A percentile compares a stretch with the other conserved stretches of the same genome.
phyloP scores from a whole-genome alignment of 2,113 vertebrate species.

The Ifrita kowaldi region DNA sequence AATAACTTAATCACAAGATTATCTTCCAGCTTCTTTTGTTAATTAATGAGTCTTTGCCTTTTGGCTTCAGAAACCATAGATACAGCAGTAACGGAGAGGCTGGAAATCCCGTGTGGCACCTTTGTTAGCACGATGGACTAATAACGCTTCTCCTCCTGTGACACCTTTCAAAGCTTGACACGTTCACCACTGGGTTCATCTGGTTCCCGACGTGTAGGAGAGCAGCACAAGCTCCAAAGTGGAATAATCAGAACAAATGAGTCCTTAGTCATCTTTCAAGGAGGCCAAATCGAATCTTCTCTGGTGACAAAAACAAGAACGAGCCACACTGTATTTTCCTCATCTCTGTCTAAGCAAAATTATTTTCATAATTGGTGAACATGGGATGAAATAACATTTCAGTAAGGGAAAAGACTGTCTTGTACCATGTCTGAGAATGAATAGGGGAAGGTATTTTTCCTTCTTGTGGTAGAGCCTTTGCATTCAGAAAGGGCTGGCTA shows the following conservation, averaged over 20 bases:
- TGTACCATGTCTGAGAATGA: neutral
- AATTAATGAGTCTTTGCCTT: neutral
- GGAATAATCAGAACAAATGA: neutral
- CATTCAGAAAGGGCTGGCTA: neutral
- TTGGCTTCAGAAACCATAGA: neutral
- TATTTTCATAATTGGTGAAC: conserved; percentile 8
- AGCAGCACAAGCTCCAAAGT: neutral
- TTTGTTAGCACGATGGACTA: neutral
- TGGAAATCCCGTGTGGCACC: neutral
- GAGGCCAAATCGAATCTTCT: neutral
- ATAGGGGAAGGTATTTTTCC: neutral
- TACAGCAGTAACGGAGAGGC: neutral
- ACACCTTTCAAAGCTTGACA: neutral
- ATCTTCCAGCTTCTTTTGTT: neutral
- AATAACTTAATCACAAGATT: neutral
- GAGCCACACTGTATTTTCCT: neutral
- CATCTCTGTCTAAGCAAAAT: neutral
- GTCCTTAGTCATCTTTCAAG: neutral
- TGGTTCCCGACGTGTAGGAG: neutral
- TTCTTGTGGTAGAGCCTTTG: neutral
- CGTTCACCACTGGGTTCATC: neutral
- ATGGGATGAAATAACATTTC: neutral
- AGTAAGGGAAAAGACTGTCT: neutral
- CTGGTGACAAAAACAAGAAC: neutral
- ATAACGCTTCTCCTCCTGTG: neutral